phyloP scores from a whole-genome alignment of 2,888 invertebrate genomes.

The Agrochola lota region DNA sequence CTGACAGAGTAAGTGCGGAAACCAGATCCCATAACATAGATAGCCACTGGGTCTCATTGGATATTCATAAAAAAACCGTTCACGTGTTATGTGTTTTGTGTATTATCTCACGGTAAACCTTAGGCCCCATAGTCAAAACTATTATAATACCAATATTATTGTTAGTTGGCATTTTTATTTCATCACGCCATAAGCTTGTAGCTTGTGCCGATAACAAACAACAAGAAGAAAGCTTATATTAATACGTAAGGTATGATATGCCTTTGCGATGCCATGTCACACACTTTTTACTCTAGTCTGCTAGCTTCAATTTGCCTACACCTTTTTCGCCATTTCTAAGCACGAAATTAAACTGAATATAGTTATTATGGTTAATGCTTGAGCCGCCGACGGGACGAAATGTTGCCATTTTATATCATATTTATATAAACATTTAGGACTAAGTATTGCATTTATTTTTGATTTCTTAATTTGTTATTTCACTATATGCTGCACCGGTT shows the following conservation, averaged over 20 bases:
- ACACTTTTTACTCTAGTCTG: not conserved
- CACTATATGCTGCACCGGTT: too few relatives aligned
- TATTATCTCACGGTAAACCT: not conserved
- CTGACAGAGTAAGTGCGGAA: too few relatives aligned
- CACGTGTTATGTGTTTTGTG: too few relatives aligned
- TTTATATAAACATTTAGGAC: too few relatives aligned
- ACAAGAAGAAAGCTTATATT: not conserved
- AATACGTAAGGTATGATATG: not conserved
- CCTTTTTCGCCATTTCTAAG: not conserved
- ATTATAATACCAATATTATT: not conserved
- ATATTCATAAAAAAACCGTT: not conserved
- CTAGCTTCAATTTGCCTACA: not conserved
- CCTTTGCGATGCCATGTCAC: not conserved
- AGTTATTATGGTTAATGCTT: not conserved
- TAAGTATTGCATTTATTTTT: too few relatives aligned
- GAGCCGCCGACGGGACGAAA: too few relatives aligned
- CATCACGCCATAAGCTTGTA: not conserved
- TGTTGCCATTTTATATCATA: too few relatives aligned
- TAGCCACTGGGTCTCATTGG: too few relatives aligned
- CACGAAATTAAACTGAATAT: not conserved
- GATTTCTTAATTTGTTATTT: too few relatives aligned
- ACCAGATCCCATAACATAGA: too few relatives aligned
- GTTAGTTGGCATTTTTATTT: not conserved
- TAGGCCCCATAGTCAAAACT: not conserved
- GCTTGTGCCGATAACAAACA: not conserved